These are phyloP conservation scores for Patiria miniata DNA, from an alignment of 35 echinoderm and acorn worm species.

Conservation along the genomic window DNA sequence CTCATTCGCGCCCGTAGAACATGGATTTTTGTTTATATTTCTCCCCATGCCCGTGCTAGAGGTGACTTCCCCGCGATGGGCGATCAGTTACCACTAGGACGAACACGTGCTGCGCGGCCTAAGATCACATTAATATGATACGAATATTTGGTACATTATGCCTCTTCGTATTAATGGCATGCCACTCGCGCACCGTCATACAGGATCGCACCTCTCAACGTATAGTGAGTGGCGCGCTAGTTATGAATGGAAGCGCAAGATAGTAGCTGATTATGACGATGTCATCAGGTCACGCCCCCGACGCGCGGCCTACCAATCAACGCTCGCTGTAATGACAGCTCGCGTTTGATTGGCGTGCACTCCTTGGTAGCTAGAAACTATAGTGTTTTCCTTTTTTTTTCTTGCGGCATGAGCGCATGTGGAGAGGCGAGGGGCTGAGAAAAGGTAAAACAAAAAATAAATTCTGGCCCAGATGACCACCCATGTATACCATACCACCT, in stretches of 20 bases:
- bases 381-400: background rate
- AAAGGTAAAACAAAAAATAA: background rate
- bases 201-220: no score
- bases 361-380: background rate
- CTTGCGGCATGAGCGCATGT: background rate
- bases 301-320: background rate
- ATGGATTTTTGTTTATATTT: slow-evolving; percentile 18
- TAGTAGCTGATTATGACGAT: background rate
- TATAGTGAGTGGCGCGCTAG: no score
- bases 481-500: background rate
- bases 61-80: background rate
- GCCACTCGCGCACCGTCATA: no score
- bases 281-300: slow-evolving; percentile 20
- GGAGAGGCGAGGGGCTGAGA: background rate
- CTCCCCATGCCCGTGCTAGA: background rate
- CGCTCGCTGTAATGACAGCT: background rate
- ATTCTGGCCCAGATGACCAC: slow-evolving; percentile 6
- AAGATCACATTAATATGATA: slow-evolving; percentile 32
- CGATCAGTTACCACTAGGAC: background rate
- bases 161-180: background rate
- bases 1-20: background rate
- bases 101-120: background rate
- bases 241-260: no score
- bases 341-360: slow-evolving; percentile 3
- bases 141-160: slow-evolving; percentile 29